phyloP scores from a whole-genome alignment of 2,888 invertebrate species.

The Eilema caniola region DNA sequence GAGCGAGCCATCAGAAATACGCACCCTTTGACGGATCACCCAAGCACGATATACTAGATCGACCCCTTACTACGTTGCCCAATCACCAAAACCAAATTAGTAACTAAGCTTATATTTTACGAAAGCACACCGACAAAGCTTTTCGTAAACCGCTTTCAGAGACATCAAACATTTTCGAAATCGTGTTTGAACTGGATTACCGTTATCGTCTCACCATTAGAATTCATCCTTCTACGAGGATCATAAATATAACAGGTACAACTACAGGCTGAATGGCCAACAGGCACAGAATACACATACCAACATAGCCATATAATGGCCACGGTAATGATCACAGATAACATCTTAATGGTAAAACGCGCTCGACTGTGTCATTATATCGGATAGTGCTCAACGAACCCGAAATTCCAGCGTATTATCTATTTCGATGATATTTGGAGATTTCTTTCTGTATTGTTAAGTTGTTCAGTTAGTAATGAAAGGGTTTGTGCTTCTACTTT shows the following conservation, averaged over 20 bases:
- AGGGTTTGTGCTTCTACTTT: neutral
- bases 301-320: slow-evolving; percentile 58
- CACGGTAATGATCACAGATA: slow-evolving; percentile 76
- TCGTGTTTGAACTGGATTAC: slow-evolving; percentile 9
- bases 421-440: slow-evolving; percentile 48
- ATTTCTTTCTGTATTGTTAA: slow-evolving; percentile 35
- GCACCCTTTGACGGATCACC: too few relatives aligned
- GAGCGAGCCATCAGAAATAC: too few relatives aligned
- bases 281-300: slow-evolving; percentile 44
- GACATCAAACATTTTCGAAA: neutral
- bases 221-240: slow-evolving; percentile 20
- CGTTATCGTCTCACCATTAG: slow-evolving; percentile 5
- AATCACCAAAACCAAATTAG: neutral
- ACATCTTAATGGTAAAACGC: slow-evolving; percentile 76
- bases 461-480: neutral
- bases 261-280: slow-evolving; percentile 35
- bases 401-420: slow-evolving; percentile 54
- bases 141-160: neutral
- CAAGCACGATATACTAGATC: neutral
- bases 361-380: slow-evolving; percentile 72
- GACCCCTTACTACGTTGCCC: neutral
- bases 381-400: slow-evolving; percentile 55
- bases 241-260: slow-evolving; percentile 34
- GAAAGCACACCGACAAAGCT: neutral
- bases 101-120: too few relatives aligned